phyloP scores from a whole-genome alignment of 2,888 invertebrate genomes.

The Apocheima hispidaria region DNA sequence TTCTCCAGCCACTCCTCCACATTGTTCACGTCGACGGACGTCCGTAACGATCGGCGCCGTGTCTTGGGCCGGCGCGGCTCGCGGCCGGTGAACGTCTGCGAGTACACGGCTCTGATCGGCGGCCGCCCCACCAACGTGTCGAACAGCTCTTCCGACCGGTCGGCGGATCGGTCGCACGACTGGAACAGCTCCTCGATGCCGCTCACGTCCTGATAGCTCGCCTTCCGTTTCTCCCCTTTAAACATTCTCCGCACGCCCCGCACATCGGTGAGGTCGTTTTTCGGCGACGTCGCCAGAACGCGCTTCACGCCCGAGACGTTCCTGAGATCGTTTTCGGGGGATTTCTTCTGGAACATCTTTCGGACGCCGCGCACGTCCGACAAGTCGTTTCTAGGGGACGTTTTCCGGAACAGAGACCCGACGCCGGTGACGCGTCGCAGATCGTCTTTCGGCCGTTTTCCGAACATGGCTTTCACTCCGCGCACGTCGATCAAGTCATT shows the following conservation, averaged over 20 bases:
- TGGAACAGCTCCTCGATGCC: conserved; percentile 71
- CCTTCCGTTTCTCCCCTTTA: conserved; percentile 43
- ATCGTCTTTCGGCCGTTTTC: conserved; percentile 61
- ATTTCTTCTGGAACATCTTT: conserved; percentile 59
- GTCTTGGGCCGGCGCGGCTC: conserved; percentile 32
- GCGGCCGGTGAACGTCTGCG: conserved; percentile 60
- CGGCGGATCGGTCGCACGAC: conserved; percentile 48
- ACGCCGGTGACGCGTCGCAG: conserved; percentile 62
- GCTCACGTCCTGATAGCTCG: conserved; percentile 61
- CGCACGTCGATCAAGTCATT: conserved; percentile 73
- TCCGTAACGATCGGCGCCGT: conserved; percentile 55
- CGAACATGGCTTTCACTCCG: conserved; percentile 72
- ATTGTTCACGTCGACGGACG: conserved; percentile 56
- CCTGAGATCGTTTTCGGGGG: conserved; percentile 65
- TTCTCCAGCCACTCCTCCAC: conserved; percentile 67
- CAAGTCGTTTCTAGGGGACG: conserved; percentile 67
- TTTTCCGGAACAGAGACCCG: conserved; percentile 52
- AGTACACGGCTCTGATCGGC: conserved; percentile 59
- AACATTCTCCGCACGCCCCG: conserved; percentile 66
- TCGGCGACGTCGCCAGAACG: conserved; percentile 56
- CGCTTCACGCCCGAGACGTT: conserved; percentile 72
- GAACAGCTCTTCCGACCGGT: conserved; percentile 58
- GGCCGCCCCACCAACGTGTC: conserved; percentile 66
- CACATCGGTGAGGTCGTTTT: conserved; percentile 67
- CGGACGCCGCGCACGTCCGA: conserved; percentile 71